These are phyloP conservation scores for Panonychus citri DNA, from an alignment of 1,140 invertebrate genomes.

Conservation along the genomic window DNA sequence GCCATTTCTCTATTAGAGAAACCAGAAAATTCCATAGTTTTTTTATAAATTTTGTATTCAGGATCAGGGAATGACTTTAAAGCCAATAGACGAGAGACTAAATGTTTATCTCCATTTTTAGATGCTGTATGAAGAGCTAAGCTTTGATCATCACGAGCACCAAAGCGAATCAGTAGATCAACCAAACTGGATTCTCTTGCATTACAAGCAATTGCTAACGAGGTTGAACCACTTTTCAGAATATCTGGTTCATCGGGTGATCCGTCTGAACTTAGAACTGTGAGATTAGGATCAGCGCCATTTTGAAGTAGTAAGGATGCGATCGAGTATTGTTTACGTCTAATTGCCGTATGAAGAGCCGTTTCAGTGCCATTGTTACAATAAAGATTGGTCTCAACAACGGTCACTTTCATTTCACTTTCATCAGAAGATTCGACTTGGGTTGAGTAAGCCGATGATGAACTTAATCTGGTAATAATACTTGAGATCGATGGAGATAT, in stretches of 20 bases:
- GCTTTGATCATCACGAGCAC: constrained; percentile 57
- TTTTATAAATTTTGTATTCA: constrained; percentile 61
- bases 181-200: constrained; percentile 37
- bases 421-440: not conserved
- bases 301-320: constrained; percentile 42
- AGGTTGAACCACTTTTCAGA: not conserved
- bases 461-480: not conserved
- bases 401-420: not conserved
- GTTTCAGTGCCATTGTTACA: constrained; percentile 50
- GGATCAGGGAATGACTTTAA: constrained; percentile 49
- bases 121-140: constrained; percentile 24
- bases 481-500: not conserved
- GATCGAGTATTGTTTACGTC: constrained; percentile 47
- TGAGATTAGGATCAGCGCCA: constrained; percentile 30
- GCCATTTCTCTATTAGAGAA: constrained; percentile 10
- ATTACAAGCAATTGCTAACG: constrained; percentile 37
- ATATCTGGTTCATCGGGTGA: not conserved
- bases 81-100: constrained; percentile 46
- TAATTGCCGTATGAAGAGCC: constrained; percentile 49
- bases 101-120: constrained; percentile 34
- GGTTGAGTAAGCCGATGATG: not conserved
- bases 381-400: constrained; percentile 43
- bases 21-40: constrained; percentile 34
- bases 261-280: not conserved
- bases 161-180: constrained; percentile 52